Evolutionary conservation across 2,888 invertebrate species (phyloP), one percentile per base, ranked within the genome.

Genomic region (Amiota minor): DNA sequence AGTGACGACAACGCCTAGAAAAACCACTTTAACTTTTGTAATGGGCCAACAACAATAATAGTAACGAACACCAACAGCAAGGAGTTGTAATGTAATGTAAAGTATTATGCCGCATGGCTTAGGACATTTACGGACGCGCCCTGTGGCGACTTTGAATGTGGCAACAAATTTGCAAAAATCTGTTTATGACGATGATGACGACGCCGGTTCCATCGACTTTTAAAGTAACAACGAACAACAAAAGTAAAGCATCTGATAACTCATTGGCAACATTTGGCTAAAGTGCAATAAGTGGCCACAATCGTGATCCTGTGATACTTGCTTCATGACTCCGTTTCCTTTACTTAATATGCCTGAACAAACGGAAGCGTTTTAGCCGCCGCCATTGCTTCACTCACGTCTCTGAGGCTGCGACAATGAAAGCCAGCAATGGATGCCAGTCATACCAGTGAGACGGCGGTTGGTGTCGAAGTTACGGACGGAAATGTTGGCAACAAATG

Each of bases 401-500:
- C 67, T 35, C 35, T 68, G 10, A 16, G 47, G 65, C 62, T 18
- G 35, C 20, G 18, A 65, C 65, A n/a, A 16, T 10, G 46, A 16
- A 2, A 35, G 20, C 49, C 18, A 49, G 49, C 35, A 18, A 10
- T 47, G 67, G 49, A 68, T 18, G 45, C 16, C 50, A 35, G 35
- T 50, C 14, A 68, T 50, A 35, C 50, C 67, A 35, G 35, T 35
- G 35, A 35, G 67, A 14, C 14, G 9, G 9, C 50, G 50, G 45
- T 23, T 45, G 62, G 50, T 67, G 47, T 46, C 65, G 20, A 23
- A 53, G 65, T 70, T 62, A 78, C 74, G 80, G 77, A 35, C 45
- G 71, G 53, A 64, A 53, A 55, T 62, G 69, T 35, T 64, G 65
- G 55, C 72, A 76, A 78, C 78, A 77, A 82, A 78, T 83, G 84